phyloP scores from a whole-genome alignment of 2,113 vertebrate species.

The Gallinago paraguaiae region DNA sequence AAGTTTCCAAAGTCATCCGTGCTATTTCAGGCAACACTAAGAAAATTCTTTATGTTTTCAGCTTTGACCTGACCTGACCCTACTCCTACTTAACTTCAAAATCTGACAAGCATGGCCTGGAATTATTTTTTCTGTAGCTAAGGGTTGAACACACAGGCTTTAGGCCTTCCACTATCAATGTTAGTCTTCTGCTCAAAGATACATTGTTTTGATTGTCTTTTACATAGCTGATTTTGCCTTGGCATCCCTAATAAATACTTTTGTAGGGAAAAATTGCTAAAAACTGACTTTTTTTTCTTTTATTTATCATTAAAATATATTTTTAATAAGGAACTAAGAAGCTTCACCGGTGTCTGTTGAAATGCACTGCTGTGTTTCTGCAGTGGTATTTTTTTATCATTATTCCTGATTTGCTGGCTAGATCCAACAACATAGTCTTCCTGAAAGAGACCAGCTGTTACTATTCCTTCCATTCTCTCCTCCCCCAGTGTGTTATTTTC shows the following conservation, averaged over 20 bases:
- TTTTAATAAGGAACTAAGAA: neutral
- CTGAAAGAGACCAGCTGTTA: neutral
- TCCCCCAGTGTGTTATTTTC: neutral
- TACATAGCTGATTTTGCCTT: neutral
- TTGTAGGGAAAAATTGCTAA: neutral
- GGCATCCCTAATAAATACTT: neutral
- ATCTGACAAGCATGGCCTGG: neutral
- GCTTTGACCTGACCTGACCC: slow-evolving; percentile 41
- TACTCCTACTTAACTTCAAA: slow-evolving; percentile 15
- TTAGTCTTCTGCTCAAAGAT: neutral
- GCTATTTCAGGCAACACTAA: neutral
- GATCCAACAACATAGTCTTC: neutral
- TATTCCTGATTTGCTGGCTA: neutral
- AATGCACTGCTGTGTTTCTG: neutral
- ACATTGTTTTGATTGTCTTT: neutral
- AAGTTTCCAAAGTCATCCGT: neutral
- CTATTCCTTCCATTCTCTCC: neutral
- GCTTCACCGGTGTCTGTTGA: neutral
- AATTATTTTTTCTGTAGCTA: neutral
- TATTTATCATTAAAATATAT: neutral
- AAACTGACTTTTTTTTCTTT: neutral
- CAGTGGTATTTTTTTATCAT: neutral
- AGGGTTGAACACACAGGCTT: neutral
- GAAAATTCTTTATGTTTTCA: neutral
- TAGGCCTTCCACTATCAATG: neutral